Conservation (phyloP, 2,797 vertebrate genomes). For the Emys orbicularis region DNA sequence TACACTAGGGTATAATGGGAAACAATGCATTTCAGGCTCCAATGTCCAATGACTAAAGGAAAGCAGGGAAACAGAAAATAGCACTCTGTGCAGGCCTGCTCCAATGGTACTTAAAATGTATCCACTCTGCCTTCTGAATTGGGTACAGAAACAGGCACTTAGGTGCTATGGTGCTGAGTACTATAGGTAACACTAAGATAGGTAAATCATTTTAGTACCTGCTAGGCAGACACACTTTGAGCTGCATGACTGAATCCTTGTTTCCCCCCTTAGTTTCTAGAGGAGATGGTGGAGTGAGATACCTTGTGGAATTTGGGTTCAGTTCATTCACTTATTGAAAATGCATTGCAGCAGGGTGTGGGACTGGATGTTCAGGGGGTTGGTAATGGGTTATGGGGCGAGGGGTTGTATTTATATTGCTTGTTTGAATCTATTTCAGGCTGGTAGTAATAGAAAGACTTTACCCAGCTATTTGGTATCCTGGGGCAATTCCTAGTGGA, state of each 20-base stretch:
- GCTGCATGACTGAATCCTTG: not conserved
- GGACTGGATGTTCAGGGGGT: not conserved
- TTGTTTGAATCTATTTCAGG: not conserved
- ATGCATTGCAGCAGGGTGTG: not conserved
- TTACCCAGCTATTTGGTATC: too few relatives aligned
- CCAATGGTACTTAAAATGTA: not conserved
- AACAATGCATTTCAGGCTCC: accelerated
- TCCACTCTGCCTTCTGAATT: not conserved
- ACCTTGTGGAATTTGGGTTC: not conserved
- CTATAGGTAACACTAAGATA: too few relatives aligned
- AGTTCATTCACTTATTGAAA: not conserved
- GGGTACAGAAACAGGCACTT: not conserved
- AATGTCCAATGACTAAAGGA: not conserved
- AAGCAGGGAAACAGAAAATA: not conserved
- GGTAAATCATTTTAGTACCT: too few relatives aligned
- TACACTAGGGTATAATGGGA: not conserved
- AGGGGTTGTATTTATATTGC: too few relatives aligned
- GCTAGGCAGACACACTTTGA: not conserved
- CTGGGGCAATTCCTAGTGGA: not conserved
- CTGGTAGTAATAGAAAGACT: not conserved
- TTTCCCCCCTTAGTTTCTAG: not conserved
- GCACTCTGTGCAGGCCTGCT: not conserved
- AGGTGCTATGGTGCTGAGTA: too few relatives aligned
- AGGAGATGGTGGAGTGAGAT: not conserved
- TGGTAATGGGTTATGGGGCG: too few relatives aligned